These are phyloP conservation scores for Chelidonichthys spinosus DNA, from an alignment of 2,797 vertebrate species.

Conservation along the genomic window DNA sequence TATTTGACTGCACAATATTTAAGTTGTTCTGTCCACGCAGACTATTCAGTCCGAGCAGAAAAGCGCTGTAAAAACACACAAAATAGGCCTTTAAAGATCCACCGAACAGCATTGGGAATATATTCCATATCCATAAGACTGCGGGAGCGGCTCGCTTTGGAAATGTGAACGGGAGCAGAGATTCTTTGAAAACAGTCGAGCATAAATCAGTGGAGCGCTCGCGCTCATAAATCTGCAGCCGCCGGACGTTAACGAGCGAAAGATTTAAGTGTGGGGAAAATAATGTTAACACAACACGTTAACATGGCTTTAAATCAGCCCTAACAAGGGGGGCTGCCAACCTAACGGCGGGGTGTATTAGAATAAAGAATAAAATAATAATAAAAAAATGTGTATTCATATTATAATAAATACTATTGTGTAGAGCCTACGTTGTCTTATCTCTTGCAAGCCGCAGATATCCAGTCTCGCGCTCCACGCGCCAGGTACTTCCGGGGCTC, in stretches of 20 bases:
- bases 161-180: conserved; percentile 6
- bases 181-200: conserved; percentile 29
- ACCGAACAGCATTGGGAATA: not conserved
- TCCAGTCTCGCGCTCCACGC: conserved; percentile 33
- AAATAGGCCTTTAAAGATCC: not conserved
- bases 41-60: not conserved
- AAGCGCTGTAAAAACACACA: not conserved
- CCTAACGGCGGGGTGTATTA: not conserved
- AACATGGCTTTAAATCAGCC: conserved; percentile 43
- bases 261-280: conserved; percentile 60
- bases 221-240: conserved; percentile 65
- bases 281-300: conserved; percentile 45
- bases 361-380: not conserved
- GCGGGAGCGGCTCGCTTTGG: not conserved
- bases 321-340: not conserved
- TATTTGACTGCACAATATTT: not conserved
- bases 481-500: conserved; percentile 59
- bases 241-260: conserved; percentile 58
- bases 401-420: conserved; percentile 4
- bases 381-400: not conserved
- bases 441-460: conserved; percentile 26
- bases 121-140: not conserved
- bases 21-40: not conserved
- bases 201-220: conserved; percentile 60
- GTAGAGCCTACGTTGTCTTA: not conserved